Conservation (phyloP, 1,140 invertebrate genomes). For the Drosophila novamexicana region DNA sequence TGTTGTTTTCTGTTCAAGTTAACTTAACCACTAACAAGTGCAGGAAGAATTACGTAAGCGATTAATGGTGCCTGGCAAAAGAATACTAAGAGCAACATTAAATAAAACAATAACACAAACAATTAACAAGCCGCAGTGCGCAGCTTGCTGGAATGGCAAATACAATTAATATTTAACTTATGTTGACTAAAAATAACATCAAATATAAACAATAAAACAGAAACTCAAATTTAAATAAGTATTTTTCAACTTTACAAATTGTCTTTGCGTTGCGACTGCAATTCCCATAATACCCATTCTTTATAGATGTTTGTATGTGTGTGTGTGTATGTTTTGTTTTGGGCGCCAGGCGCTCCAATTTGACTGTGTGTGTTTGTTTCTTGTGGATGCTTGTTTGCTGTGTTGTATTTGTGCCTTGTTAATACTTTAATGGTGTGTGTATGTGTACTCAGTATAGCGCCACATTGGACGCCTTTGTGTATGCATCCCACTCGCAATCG, state of each 20-base stretch:
- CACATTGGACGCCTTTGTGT: conserved; percentile 78
- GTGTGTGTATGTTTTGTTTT: conserved; percentile 38
- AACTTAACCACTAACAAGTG: conserved; percentile 78
- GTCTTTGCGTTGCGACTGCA: conserved; percentile 72
- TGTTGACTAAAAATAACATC: conserved; percentile 23
- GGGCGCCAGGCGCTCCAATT: conserved; percentile 59
- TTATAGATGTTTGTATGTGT: conserved; percentile 38
- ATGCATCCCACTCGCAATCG: conserved; percentile 84
- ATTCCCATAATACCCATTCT: conserved; percentile 72
- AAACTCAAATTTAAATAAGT: conserved; percentile 55
- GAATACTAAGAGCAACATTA: conserved; percentile 32
- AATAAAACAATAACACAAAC: conserved; percentile 74
- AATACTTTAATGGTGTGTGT: conserved; percentile 72
- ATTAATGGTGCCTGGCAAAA: conserved; percentile 73
- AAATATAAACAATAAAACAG: conserved; percentile 39
- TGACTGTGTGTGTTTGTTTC: conserved; percentile 32
- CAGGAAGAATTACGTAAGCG: conserved; percentile 73
- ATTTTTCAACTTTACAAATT: conserved; percentile 36
- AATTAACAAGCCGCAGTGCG: conserved; percentile 38
- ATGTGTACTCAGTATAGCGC: conserved; percentile 66
- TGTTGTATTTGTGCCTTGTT: conserved; percentile 70
- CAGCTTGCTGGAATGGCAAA: conserved; percentile 65
- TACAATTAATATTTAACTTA: conserved; percentile 38
- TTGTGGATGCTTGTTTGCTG: conserved; percentile 38
- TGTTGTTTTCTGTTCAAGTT: conserved; percentile 45